A percentile compares a stretch with the other conserved stretches of the same genome.
phyloP scores from a whole-genome alignment of 2,888 invertebrate species.

The Himalopsyche kuldschensis region DNA sequence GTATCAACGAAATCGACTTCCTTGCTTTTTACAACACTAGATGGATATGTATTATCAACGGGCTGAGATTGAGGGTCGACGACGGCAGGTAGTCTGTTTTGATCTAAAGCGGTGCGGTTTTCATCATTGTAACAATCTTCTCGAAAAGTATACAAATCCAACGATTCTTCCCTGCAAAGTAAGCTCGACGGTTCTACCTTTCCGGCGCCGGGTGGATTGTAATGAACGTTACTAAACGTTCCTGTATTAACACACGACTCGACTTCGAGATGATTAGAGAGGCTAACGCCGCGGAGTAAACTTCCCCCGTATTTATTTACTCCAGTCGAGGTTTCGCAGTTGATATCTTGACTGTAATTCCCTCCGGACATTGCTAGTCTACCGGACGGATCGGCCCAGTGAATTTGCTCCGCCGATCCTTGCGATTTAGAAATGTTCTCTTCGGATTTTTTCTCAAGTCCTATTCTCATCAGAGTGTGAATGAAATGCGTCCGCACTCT shows the following conservation, averaged over 20 bases:
- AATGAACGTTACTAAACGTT: slow-evolving; percentile 70
- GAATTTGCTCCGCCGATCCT: slow-evolving; percentile 51
- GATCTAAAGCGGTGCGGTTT: slow-evolving; percentile 46
- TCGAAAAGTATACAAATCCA: slow-evolving; percentile 63
- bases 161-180: slow-evolving; percentile 59
- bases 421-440: slow-evolving; percentile 51
- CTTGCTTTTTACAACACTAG: slow-evolving; percentile 54
- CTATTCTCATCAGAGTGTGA: slow-evolving; percentile 92
- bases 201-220: slow-evolving; percentile 56
- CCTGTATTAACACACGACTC: slow-evolving; percentile 68
- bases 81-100: slow-evolving; percentile 44
- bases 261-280: slow-evolving; percentile 62
- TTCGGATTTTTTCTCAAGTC: slow-evolving; percentile 83
- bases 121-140: slow-evolving; percentile 64
- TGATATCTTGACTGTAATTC: slow-evolving; percentile 50
- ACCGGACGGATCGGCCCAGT: slow-evolving; percentile 54
- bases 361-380: slow-evolving; percentile 49
- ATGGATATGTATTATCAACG: slow-evolving; percentile 49
- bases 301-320: slow-evolving; percentile 46
- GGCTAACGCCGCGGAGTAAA: slow-evolving; percentile 58
- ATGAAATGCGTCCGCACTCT: slow-evolving; percentile 96
- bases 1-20: slow-evolving; percentile 50
- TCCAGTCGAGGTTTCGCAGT: slow-evolving; percentile 41
- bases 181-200: slow-evolving; percentile 43
- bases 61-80: slow-evolving; percentile 45